Percentiles rank a stretch among this genome's conserved stretches.
These are phyloP conservation scores for Sarcophilus harrisii DNA, from an alignment of 2,797 vertebrate species.

Conservation along the genomic window DNA sequence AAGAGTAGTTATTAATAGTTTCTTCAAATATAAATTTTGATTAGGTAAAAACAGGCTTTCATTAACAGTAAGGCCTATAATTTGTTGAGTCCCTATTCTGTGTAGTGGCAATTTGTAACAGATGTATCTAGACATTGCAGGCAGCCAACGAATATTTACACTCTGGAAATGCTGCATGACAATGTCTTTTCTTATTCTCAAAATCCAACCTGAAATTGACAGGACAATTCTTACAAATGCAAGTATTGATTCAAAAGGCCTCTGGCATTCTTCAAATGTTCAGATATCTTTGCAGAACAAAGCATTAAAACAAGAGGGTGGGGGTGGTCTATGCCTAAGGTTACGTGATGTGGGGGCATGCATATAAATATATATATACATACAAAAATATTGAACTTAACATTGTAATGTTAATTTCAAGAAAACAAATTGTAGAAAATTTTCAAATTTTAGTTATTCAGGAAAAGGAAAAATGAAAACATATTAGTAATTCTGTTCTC, in stretches of 20 bases:
- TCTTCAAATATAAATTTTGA: neutral
- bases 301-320: neutral
- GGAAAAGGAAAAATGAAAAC: neutral
- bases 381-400: neutral
- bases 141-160: neutral
- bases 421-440: neutral
- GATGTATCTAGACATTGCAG: neutral
- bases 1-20: neutral
- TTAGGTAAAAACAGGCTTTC: conserved; percentile 12
- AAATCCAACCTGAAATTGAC: neutral
- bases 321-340: neutral
- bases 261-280: neutral
- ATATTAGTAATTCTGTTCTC: neutral
- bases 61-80: conserved; percentile 44
- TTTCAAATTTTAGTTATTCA: conserved; percentile 2
- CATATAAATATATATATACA: neutral
- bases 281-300: neutral
- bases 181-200: conserved; percentile 28
- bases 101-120: conserved; percentile 6
- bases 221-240: neutral
- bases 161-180: neutral
- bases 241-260: neutral
- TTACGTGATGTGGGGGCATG: neutral
- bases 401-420: neutral
- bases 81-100: conserved; percentile 30